A percentile compares a stretch with the other conserved stretches of the same genome.
Evolutionary conservation across 2,797 vertebrate species (phyloP).

Genomic region (Leuciscus waleckii): DNA sequence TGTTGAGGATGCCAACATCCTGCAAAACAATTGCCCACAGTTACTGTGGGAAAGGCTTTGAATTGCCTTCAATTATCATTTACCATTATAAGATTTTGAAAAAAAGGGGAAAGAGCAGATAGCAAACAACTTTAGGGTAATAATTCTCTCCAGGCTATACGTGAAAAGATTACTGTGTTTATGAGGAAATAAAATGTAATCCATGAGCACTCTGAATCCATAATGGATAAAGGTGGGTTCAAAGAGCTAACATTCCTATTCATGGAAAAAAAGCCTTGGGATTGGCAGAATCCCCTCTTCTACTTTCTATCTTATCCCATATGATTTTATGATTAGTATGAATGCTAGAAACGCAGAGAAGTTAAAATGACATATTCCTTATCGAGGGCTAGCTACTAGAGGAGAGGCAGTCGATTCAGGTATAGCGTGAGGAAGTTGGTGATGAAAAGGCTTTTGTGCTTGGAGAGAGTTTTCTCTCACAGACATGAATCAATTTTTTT

Average conservation of each 20-base stretch:
- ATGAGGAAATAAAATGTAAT: conserved; percentile 39
- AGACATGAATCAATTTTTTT: background rate
- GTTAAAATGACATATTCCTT: conserved; percentile 61
- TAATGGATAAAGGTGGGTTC: conserved; percentile 31
- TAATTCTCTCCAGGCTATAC: conserved; percentile 15
- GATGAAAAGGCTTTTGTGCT: conserved; percentile 21
- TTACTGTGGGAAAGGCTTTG: conserved; percentile 18
- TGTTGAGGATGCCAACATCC: conserved; percentile 48
- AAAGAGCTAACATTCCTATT: conserved; percentile 49
- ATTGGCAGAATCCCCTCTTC: conserved; percentile 2
- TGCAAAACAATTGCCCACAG: conserved; percentile 40
- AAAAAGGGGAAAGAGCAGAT: background rate
- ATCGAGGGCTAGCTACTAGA: conserved; percentile 53
- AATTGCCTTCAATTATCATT: conserved; percentile 53
- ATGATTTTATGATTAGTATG: conserved; percentile 50
- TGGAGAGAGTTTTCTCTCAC: background rate
- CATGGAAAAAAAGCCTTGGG: conserved; percentile 38
- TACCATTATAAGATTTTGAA: conserved; percentile 2
- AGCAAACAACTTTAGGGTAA: conserved; percentile 18
- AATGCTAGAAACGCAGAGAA: conserved; percentile 53
- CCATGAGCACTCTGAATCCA: background rate
- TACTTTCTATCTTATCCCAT: conserved; percentile 27
- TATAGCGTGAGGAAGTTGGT: conserved; percentile 13
- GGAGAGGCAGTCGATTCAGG: conserved; percentile 59
- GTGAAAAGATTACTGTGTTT: conserved; percentile 36